Evolutionary conservation across 2,797 vertebrate species (phyloP), one percentile per base, ranked within the genome.

Genomic region (Oryzias dopingdopingensis): DNA sequence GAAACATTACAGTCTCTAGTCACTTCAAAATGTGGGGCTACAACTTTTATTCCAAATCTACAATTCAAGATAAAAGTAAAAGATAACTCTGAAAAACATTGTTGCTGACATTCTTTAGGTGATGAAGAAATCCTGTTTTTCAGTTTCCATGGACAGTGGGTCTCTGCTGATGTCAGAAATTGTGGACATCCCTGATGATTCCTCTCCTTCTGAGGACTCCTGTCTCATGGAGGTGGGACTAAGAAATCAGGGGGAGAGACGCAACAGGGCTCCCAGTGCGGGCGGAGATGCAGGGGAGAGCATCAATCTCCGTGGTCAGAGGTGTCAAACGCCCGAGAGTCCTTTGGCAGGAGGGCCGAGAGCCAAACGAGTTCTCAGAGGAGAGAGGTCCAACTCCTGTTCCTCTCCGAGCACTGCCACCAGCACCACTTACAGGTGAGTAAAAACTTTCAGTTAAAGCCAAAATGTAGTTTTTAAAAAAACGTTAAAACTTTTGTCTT

Each of bases 171-270:
- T 97, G 92, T 96, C 95, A 0, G 96, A 96, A 86, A 95, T 96
- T 41, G 92, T 96, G 57, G 96, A 95, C 88, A 94, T 98, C 74
- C 93, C 96, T 0, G 96, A 96, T 4, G 96, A 98, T 83, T 97
- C 95, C 58, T 98, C 96, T 60, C 96, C 95, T 0, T 98, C 97
- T 0, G 97, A 99, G 80, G 96, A 98, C 85, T 98, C 96, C 0
- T 97, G 95, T 76, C 90, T 99, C 77, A 82, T 98, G 91, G 97
- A 97, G 83, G 90, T 94, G 23, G 90, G 86, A 4, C 44, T 89
- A 45, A 94, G 81, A 88, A 86, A 4, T 78, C 94, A 61, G 45
- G 92, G 64, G 70, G 93, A 90, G 81, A 93, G 83, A n/a, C 42
- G 61, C 86, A 93, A 85, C 59, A 86, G 94, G 72, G 91, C 90